Base-by-base conservation (phyloP, 2,888 invertebrate species). In the Axea sp. region DNA sequence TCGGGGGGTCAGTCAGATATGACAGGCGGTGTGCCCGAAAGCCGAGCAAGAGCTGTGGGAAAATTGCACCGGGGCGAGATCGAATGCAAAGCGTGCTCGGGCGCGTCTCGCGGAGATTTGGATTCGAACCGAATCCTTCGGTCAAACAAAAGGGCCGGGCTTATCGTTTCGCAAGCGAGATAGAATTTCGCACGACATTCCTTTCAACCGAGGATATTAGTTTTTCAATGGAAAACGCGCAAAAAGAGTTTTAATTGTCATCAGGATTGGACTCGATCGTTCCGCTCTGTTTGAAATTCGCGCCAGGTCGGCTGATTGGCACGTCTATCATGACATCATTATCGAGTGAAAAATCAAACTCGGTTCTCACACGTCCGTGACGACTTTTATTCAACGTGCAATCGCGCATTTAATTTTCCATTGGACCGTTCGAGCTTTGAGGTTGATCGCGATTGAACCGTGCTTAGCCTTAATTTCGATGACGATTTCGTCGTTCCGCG, bases 51-150 rank as follows among this genome's bases (percentile, higher is more conserved):
- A 55, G 12, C 65, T 55, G 55, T 47, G 55, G 55, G 55, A 59
- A 51, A 35, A 26, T 22, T 39, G 15, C 6, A 26, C 26, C 8
- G n/a, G 26, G 37, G n/a, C n/a, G n/a, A n/a, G 22, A 57, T 39
- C 28, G 47, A 71, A 75, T 73, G 75, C 57, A 73, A 73, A 76
- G 69, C 75, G 75, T 75, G 76, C 73, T 62, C 12, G 39, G 55
- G 26, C 60, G 45, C 31, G 60, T 55, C 45, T 73, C 67, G 59
- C 30, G 41, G 73, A 75, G 75, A 77, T 77, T 77, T 77, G 53
- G 65, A 75, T 75, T 75, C 57, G 15, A n/a, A 9, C 33, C 6
- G 39, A 53, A 47, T 59, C 68, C 35, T 68, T 41, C 51, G 33
- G 19, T 24, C 68, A 68, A 69, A 62, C 53, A 62, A 60, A 51